A percentile compares a stretch with the other conserved stretches of the same genome.
These are phyloP conservation scores for Halisarca cf. caerulea DNA, from an alignment of 37 sponge, comb jelly and placozoan species.

Conservation along the genomic window DNA sequence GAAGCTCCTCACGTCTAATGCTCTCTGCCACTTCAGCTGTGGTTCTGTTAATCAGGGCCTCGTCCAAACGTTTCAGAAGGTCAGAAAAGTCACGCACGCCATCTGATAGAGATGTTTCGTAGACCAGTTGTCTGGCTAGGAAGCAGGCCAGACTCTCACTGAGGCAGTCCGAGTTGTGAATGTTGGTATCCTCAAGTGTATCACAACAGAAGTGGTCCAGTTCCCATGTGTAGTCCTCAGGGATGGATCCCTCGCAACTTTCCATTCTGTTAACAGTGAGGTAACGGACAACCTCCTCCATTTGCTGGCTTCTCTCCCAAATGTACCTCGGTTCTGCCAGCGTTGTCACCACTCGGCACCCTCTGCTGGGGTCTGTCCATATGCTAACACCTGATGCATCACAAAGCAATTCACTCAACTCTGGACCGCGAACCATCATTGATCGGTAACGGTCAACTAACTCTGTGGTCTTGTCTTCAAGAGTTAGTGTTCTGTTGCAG, in stretches of 20 bases:
- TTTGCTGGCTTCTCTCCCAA: too few species aligned
- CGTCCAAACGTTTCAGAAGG: neutral
- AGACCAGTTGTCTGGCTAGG: neutral
- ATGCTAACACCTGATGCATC: neutral
- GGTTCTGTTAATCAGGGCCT: neutral
- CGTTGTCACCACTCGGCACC: too few species aligned
- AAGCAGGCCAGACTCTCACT: neutral
- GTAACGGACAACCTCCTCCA: too few species aligned
- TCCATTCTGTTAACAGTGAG: too few species aligned
- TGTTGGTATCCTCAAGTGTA: neutral
- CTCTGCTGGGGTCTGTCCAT: too few species aligned
- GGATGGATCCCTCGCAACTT: too few species aligned
- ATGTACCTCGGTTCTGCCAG: too few species aligned
- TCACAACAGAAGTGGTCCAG: slow-evolving; percentile 15
- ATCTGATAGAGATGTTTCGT: neutral
- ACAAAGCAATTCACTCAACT: neutral
- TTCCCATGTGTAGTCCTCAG: neutral
- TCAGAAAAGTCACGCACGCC: neutral
- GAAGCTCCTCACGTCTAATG: neutral
- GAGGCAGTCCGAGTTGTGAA: slow-evolving; percentile 1
- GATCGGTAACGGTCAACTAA: neutral
- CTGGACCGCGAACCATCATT: neutral
- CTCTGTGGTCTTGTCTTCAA: neutral
- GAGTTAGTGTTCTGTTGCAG: neutral
- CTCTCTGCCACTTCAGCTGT: neutral